These are phyloP conservation scores for Scaptodrosophila latifasciaeformis DNA, from an alignment of 2,888 invertebrate genomes.

Conservation along the genomic window DNA sequence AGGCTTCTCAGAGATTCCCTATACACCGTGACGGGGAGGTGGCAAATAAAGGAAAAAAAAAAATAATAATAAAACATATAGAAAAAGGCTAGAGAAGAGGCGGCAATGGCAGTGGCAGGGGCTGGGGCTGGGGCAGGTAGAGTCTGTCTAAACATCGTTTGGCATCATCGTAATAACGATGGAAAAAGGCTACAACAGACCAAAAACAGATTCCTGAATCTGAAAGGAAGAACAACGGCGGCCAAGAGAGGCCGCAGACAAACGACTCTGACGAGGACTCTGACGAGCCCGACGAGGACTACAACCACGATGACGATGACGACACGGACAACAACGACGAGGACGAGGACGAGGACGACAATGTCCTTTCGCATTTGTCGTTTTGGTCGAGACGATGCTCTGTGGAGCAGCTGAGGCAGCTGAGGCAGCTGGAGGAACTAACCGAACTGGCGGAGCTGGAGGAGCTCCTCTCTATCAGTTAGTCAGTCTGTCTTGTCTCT, in stretches of 20 bases:
- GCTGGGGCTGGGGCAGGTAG: too few relatives aligned
- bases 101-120: too few relatives aligned
- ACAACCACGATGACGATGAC: conserved; percentile 15
- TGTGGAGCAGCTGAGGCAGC: conserved; percentile 31
- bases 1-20: too few relatives aligned
- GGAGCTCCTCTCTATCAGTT: conserved; percentile 5
- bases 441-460: background rate
- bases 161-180: conserved; percentile 49
- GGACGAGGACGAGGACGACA: conserved; percentile 48
- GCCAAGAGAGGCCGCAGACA: conserved; percentile 1
- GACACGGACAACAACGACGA: conserved; percentile 18
- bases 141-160: too few relatives aligned
- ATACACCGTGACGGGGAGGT: too few relatives aligned
- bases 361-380: conserved; percentile 68
- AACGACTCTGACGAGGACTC: conserved; percentile 22
- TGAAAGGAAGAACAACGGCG: too few relatives aligned
- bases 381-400: conserved; percentile 60
- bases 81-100: too few relatives aligned
- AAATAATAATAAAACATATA: too few relatives aligned
- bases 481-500: conserved; percentile 13
- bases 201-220: too few relatives aligned
- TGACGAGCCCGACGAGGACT: conserved; percentile 24
- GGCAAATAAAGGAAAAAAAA: too few relatives aligned
- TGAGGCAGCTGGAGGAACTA: conserved; percentile 15
- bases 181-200: conserved; percentile 40